Conservation (phyloP, 2,888 invertebrate genomes). For the Podotricha telesiphe region DNA sequence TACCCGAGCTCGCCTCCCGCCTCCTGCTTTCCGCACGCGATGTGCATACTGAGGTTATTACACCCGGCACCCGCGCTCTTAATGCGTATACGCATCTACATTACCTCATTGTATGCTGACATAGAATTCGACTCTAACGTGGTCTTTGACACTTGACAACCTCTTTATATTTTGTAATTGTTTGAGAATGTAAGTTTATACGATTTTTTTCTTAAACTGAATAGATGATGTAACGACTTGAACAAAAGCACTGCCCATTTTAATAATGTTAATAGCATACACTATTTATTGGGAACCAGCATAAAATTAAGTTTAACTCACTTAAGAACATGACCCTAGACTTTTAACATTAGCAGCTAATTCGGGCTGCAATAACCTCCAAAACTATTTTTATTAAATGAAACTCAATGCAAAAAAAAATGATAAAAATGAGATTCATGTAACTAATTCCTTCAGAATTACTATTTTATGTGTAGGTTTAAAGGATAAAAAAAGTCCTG, state of each 20-base stretch:
- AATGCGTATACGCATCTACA: constrained; percentile 44
- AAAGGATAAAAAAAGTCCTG: no score
- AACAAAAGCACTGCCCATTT: background rate
- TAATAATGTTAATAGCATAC: background rate
- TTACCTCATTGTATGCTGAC: constrained; percentile 48
- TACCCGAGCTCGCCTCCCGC: constrained; percentile 42
- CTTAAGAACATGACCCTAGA: no score
- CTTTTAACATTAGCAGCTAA: no score
- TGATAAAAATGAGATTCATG: no score
- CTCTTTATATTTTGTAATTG: constrained; percentile 16
- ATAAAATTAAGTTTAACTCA: background rate
- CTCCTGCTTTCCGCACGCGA: constrained; percentile 50
- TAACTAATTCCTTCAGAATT: no score
- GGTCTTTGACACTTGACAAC: constrained; percentile 40
- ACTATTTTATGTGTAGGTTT: no score
- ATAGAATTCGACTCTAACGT: constrained; percentile 36
- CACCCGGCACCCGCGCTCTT: constrained; percentile 63
- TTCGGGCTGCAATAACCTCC: no score
- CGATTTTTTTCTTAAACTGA: background rate
- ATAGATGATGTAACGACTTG: constrained; percentile 4
- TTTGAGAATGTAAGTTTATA: constrained; percentile 7
- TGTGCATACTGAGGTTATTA: constrained; percentile 69
- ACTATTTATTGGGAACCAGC: background rate
- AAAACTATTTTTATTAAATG: no score
- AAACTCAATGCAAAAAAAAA: no score